Evolutionary conservation across 2,797 vertebrate genomes (phyloP).

Genomic region (Orestias chungarensis): DNA sequence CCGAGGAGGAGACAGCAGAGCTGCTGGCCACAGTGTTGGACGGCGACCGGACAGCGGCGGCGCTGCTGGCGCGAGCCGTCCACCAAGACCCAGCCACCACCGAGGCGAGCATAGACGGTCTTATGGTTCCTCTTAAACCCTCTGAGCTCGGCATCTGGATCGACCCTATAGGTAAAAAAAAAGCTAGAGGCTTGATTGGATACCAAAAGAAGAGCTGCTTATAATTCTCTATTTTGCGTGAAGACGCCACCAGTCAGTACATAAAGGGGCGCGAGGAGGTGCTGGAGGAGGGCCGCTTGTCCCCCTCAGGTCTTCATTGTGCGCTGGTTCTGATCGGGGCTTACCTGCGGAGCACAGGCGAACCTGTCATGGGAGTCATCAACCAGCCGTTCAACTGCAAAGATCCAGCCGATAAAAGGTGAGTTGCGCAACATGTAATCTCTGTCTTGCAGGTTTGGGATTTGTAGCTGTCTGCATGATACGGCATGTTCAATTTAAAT

Average conservation of each 20-base stretch:
- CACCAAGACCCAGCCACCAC: conserved; percentile 75
- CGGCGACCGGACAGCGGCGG: conserved; percentile 66
- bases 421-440: conserved; percentile 28
- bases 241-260: conserved; percentile 90
- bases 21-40: conserved; percentile 80
- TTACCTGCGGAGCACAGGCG: conserved; percentile 82
- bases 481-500: neutral
- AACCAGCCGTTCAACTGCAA: conserved; percentile 87
- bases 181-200: neutral
- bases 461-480: neutral
- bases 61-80: conserved; percentile 78
- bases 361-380: conserved; percentile 90
- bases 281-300: conserved; percentile 78
- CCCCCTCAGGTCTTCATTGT: conserved; percentile 86
- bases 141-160: conserved; percentile 83
- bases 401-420: conserved; percentile 73
- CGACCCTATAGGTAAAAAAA: conserved; percentile 80
- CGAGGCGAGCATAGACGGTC: conserved; percentile 56
- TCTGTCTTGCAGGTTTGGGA: neutral
- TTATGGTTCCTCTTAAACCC: conserved; percentile 70
- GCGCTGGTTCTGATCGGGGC: conserved; percentile 89
- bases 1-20: conserved; percentile 70
- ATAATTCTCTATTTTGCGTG: conserved; percentile 8
- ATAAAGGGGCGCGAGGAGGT: conserved; percentile 84
- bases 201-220: neutral